Evolutionary conservation across 2,888 invertebrate genomes (phyloP).

Genomic region (Digitonthophagus gazella): DNA sequence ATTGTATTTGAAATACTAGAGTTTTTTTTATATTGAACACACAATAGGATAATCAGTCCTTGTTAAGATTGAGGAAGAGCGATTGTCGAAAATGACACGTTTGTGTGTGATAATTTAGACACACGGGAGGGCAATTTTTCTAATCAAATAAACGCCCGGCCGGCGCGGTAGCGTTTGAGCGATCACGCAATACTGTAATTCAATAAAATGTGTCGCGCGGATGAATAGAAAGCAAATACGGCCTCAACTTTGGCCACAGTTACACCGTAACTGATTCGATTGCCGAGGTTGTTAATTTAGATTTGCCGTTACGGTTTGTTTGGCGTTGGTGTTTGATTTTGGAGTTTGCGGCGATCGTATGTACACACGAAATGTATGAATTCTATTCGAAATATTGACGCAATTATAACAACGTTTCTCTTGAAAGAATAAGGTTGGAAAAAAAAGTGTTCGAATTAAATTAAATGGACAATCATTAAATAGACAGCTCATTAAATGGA

Average conservation of each 20-base stretch:
- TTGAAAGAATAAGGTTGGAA: no score
- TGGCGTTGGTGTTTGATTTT: neutral
- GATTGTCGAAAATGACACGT: no score
- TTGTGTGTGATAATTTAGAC: no score
- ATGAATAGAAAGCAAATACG: neutral
- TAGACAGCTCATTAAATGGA: no score
- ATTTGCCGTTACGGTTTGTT: neutral
- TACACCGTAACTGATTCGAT: neutral
- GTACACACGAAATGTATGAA: no score
- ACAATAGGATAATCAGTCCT: no score
- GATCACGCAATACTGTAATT: neutral
- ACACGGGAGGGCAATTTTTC: no score
- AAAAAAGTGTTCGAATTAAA: neutral
- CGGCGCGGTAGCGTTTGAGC: neutral
- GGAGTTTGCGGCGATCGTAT: neutral
- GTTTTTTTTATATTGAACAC: no score
- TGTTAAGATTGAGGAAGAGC: no score
- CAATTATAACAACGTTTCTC: no score
- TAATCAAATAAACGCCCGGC: neutral
- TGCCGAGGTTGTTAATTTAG: neutral
- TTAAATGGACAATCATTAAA: neutral
- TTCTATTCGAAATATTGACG: no score
- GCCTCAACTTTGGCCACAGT: neutral
- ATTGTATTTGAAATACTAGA: no score
- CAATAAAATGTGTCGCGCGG: neutral